Conservation (phyloP, 2,888 invertebrate species). For the Hirtodrosophila cameraria region DNA sequence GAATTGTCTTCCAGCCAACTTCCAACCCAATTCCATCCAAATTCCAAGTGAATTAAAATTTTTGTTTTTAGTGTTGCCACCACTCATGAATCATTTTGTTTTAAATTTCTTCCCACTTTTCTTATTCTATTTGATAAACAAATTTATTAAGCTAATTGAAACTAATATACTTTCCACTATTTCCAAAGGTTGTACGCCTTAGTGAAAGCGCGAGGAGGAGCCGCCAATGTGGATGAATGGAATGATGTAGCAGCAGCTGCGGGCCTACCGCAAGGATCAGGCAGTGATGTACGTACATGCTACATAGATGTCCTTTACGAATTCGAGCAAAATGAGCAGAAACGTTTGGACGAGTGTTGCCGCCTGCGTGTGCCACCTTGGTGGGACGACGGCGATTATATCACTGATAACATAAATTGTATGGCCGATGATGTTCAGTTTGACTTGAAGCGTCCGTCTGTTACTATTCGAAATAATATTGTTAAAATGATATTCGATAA, state of each 20-base stretch:
- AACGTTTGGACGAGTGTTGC: conserved; percentile 15
- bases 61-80: too few relatives aligned
- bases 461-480: conserved; percentile 19
- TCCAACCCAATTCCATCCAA: too few relatives aligned
- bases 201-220: conserved; percentile 38
- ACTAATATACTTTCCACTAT: not conserved
- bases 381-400: conserved; percentile 46
- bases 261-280: conserved; percentile 17
- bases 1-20: too few relatives aligned
- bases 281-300: conserved; percentile 17
- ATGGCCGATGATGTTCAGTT: not conserved
- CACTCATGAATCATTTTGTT: too few relatives aligned
- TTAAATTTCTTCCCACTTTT: too few relatives aligned
- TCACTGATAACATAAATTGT: not conserved
- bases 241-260: conserved; percentile 40
- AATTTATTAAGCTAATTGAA: too few relatives aligned
- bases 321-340: conserved; percentile 32
- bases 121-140: too few relatives aligned
- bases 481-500: conserved; percentile 36
- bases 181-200: conserved; percentile 26
- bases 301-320: conserved; percentile 37
- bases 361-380: conserved; percentile 23
- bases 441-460: not conserved
- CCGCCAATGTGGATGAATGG: conserved; percentile 36
- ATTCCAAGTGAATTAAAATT: too few relatives aligned